Evolutionary conservation across 1,140 invertebrate genomes (phyloP).

Genomic region (Drosophila kikkawai): DNA sequence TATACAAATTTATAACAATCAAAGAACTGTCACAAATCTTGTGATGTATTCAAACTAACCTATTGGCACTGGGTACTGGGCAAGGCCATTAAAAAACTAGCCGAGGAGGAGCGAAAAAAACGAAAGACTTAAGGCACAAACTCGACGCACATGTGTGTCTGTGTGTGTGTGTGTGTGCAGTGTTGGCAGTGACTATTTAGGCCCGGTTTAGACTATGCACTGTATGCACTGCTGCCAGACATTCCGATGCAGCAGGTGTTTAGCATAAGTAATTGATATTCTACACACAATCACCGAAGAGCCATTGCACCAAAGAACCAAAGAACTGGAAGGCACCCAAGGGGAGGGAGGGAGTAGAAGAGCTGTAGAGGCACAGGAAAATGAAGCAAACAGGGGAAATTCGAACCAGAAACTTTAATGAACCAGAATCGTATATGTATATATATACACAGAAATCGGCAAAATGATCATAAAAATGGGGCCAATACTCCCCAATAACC

Average conservation of each 20-base stretch:
- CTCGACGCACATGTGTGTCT: constrained; percentile 27
- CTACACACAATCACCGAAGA: constrained; percentile 76
- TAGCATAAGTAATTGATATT: constrained; percentile 85
- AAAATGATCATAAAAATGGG: constrained; percentile 40
- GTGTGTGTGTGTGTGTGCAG: constrained; percentile 1
- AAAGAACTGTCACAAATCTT: not conserved
- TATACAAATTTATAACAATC: no score
- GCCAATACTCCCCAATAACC: constrained; percentile 36
- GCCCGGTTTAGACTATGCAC: constrained; percentile 66
- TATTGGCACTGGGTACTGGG: not conserved
- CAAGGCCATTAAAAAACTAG: constrained; percentile 65
- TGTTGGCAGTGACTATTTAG: constrained; percentile 58
- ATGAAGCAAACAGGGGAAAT: constrained; percentile 52
- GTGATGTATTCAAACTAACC: not conserved
- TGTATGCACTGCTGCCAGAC: constrained; percentile 56
- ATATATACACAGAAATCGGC: constrained; percentile 38
- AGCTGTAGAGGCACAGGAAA: constrained; percentile 23
- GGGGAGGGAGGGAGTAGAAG: not conserved
- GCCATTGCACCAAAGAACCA: constrained; percentile 13
- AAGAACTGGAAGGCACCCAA: not conserved
- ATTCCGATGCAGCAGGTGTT: constrained; percentile 85
- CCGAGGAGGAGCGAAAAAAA: constrained; percentile 31
- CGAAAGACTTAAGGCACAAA: constrained; percentile 80
- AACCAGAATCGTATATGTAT: constrained; percentile 7
- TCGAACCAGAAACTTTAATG: not conserved